A percentile compares a stretch with the other conserved stretches of the same genome.
Evolutionary conservation across 2,113 vertebrate genomes (phyloP).

Genomic region (Gopherus flavomarginatus): DNA sequence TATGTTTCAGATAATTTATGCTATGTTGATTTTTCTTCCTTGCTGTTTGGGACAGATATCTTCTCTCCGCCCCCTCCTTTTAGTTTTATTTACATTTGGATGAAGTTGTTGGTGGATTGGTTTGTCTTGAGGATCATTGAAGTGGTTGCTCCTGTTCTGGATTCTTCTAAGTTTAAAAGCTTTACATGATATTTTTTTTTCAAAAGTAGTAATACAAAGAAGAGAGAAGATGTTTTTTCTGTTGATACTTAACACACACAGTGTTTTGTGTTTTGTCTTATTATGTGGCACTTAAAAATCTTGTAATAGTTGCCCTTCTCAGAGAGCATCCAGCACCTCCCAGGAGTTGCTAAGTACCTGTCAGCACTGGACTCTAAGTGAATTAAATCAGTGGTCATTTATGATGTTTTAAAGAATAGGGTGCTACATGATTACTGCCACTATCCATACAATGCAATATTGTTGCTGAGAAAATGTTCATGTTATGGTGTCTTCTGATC

Average conservation of each 20-base stretch:
- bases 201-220: neutral
- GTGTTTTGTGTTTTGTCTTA: neutral
- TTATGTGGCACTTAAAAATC: neutral
- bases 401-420: neutral
- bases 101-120: no score
- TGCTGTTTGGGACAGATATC: no score
- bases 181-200: neutral
- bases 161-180: neutral
- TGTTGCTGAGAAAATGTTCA: neutral
- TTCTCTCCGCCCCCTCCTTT: no score
- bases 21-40: no score
- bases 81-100: no score
- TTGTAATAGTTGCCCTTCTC: neutral
- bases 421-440: neutral
- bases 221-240: neutral
- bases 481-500: neutral
- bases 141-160: neutral
- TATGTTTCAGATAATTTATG: no score
- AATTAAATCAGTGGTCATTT: neutral
- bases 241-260: neutral
- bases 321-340: neutral
- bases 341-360: neutral
- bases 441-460: rapidly evolving
- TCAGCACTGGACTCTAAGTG: neutral
- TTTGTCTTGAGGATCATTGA: no score